These are phyloP conservation scores for Alethe diademata DNA, from an alignment of 2,113 vertebrate genomes.

Conservation along the genomic window DNA sequence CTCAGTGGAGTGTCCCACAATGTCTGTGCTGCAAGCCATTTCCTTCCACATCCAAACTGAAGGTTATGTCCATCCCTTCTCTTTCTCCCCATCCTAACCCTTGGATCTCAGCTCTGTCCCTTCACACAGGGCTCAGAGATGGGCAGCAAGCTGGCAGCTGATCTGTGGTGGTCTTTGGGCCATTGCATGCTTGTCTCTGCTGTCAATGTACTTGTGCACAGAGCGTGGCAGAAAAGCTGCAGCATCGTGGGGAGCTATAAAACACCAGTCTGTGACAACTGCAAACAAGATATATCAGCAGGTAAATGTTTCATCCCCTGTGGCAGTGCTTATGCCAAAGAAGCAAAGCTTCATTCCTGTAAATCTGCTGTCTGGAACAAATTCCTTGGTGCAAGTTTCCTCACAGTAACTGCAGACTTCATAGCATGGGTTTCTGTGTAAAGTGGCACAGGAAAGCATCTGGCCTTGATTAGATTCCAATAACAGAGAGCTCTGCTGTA, in stretches of 20 bases:
- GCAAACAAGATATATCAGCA: background rate
- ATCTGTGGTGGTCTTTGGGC: background rate
- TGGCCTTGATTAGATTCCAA: background rate
- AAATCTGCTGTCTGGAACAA: background rate
- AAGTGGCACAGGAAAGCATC: background rate
- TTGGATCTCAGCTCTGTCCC: background rate
- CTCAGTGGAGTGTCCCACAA: background rate
- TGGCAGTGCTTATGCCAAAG: background rate
- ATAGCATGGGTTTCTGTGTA: background rate
- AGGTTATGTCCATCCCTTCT: background rate
- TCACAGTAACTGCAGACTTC: background rate
- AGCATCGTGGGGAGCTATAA: background rate
- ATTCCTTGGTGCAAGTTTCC: background rate
- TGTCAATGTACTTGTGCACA: background rate
- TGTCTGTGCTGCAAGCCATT: background rate
- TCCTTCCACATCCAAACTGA: background rate
- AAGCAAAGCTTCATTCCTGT: background rate
- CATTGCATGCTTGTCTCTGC: background rate
- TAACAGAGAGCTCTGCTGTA: background rate
- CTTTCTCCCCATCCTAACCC: background rate
- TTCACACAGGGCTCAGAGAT: background rate
- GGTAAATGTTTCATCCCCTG: constrained; percentile 28
- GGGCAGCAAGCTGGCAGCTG: background rate
- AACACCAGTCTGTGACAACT: background rate
- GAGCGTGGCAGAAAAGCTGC: background rate